Percentiles rank a stretch among this genome's conserved stretches.
These are phyloP conservation scores for Chydorus sphaericus DNA, from an alignment of 2,888 invertebrate genomes.

Conservation along the genomic window DNA sequence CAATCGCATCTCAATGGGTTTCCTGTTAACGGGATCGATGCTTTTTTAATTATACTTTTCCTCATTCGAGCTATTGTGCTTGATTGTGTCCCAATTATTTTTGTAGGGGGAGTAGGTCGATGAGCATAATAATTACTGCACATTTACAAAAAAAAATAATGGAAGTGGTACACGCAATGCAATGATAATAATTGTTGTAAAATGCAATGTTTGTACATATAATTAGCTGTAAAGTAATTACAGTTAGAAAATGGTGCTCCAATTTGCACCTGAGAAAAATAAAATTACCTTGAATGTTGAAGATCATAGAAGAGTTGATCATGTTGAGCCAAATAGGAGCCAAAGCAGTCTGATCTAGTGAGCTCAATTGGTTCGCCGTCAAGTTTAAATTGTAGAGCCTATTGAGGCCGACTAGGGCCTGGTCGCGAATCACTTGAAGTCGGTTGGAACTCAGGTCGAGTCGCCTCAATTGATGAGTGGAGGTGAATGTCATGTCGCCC, in stretches of 20 bases:
- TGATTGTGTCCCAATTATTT: too few species aligned
- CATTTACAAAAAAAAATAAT: neutral
- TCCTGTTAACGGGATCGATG: too few species aligned
- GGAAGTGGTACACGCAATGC: too few species aligned
- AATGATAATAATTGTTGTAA: too few species aligned
- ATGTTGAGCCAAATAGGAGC: neutral
- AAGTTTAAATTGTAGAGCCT: constrained; percentile 54
- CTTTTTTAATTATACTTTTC: too few species aligned
- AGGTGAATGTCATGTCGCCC: constrained; percentile 62
- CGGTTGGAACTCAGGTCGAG: constrained; percentile 43
- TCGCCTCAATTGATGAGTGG: constrained; percentile 56
- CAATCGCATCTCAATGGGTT: constrained; percentile 74
- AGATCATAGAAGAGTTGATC: neutral
- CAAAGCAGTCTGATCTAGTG: constrained; percentile 36
- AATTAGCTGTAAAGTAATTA: too few species aligned
- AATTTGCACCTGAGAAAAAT: neutral
- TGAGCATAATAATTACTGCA: too few species aligned
- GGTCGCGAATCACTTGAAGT: constrained; percentile 50
- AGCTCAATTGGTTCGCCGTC: constrained; percentile 57
- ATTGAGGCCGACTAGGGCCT: constrained; percentile 59
- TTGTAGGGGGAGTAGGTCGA: too few species aligned
- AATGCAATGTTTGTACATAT: too few species aligned
- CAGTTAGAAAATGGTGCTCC: neutral
- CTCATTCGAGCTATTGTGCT: too few species aligned
- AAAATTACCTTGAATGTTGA: neutral